phyloP scores from a whole-genome alignment of 2,113 vertebrate genomes.

The Columba janthina region DNA sequence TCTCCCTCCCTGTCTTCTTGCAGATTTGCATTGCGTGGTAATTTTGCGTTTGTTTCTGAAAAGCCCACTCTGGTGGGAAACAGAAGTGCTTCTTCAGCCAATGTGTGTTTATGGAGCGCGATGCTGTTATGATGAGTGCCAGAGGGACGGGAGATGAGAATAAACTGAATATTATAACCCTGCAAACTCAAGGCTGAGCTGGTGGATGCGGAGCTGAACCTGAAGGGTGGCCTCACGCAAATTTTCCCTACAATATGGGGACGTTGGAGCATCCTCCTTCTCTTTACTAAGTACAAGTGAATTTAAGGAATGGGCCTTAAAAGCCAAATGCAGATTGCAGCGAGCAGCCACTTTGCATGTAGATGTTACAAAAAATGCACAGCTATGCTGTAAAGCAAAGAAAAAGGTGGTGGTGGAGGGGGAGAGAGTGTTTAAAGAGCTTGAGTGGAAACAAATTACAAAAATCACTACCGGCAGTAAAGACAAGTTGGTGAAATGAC shows the following conservation, averaged over 20 bases:
- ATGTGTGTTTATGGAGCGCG: slow-evolving; percentile 63
- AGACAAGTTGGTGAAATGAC: slow-evolving; percentile 15
- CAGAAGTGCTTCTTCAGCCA: slow-evolving; percentile 20
- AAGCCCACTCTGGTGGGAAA: background rate
- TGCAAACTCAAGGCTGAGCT: no score
- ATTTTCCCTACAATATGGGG: background rate
- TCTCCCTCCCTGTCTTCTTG: background rate
- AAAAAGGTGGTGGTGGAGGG: background rate
- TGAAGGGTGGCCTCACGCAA: background rate
- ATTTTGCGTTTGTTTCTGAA: background rate
- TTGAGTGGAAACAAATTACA: slow-evolving; percentile 15
- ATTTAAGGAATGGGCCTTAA: background rate
- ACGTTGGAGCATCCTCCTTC: background rate
- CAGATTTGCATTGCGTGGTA: accelerated
- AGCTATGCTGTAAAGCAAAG: background rate
- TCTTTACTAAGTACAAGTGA: background rate
- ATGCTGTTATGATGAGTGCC: slow-evolving; percentile 50
- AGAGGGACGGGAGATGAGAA: slow-evolving; percentile 18
- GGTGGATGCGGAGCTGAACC: no score
- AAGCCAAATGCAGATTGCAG: background rate
- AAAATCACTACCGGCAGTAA: background rate
- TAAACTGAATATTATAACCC: background rate
- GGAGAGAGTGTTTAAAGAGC: background rate
- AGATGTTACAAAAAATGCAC: background rate
- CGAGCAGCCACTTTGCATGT: background rate